phyloP scores from a whole-genome alignment of 2,113 vertebrate species.

The Equus przewalskii region DNA sequence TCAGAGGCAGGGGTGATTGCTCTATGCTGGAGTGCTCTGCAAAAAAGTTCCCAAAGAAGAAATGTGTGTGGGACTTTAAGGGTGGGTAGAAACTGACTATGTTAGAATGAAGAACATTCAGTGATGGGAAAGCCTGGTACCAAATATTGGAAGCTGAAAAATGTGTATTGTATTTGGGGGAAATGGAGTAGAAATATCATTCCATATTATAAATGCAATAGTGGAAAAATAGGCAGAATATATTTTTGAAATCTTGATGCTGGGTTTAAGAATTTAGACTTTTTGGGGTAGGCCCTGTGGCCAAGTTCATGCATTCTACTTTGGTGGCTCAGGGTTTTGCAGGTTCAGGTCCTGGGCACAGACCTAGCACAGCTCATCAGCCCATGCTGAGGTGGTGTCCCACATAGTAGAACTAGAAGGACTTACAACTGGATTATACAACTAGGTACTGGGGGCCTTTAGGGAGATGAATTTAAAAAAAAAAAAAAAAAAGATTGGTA shows the following conservation, averaged over 20 bases:
- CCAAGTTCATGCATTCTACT: no score
- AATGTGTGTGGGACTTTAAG: background rate
- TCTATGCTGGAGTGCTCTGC: background rate
- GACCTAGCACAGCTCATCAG: no score
- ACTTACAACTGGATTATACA: no score
- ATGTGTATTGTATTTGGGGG: background rate
- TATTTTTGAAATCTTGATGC: background rate
- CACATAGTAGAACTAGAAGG: no score
- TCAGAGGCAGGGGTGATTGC: background rate
- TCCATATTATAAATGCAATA: background rate
- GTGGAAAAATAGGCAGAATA: background rate
- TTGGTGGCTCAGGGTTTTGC: no score
- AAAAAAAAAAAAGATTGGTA: no score
- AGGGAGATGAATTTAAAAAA: no score
- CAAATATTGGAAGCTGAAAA: background rate
- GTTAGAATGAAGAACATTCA: background rate
- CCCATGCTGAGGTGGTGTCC: no score
- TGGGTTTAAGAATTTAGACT: background rate
- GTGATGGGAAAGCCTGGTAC: background rate
- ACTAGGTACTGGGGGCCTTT: no score
- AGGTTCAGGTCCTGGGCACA: no score
- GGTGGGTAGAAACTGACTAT: background rate
- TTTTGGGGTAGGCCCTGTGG: background rate
- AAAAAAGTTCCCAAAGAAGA: background rate
- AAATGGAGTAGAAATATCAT: background rate